These are phyloP conservation scores for Sinocyclocheilus grahami DNA, from an alignment of 2,113 vertebrate species.

Conservation along the genomic window DNA sequence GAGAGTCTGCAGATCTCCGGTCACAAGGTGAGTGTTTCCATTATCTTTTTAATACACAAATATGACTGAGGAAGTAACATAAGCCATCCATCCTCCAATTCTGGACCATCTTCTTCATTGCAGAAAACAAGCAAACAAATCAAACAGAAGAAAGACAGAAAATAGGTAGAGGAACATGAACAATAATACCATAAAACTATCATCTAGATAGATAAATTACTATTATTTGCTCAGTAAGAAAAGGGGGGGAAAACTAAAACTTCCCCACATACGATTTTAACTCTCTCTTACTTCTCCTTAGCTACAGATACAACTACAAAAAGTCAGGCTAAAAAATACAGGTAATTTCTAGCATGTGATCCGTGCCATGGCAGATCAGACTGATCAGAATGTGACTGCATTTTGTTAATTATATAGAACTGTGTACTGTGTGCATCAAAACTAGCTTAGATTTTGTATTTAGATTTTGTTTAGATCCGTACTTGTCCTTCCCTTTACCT, in stretches of 20 bases:
- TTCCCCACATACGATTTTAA: conserved; percentile 34
- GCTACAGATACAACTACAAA: conserved; percentile 58
- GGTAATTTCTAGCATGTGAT: conserved; percentile 67
- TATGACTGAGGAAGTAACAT: background rate
- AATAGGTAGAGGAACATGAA: background rate
- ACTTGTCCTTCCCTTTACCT: conserved; percentile 28
- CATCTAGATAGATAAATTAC: background rate
- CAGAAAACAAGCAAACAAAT: conserved; percentile 31
- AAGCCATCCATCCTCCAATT: background rate
- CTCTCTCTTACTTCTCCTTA: conserved; percentile 49
- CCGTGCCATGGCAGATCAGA: conserved; percentile 33
- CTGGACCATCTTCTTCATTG: conserved; percentile 59
- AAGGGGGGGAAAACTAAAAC: background rate
- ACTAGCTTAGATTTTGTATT: conserved; percentile 21
- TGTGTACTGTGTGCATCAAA: conserved; percentile 33
- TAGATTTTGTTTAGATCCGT: conserved; percentile 17
- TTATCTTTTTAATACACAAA: background rate
- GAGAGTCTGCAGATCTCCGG: conserved; percentile 96
- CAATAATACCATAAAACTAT: background rate
- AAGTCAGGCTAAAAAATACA: conserved; percentile 70
- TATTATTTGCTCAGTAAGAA: too few species aligned
- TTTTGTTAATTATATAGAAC: conserved; percentile 33
- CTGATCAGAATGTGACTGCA: conserved; percentile 38
- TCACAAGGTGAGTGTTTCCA: conserved; percentile 85
- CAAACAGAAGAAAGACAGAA: conserved; percentile 22